Conservation (phyloP, 2,113 vertebrate species). For the Notiomystis cincta region DNA sequence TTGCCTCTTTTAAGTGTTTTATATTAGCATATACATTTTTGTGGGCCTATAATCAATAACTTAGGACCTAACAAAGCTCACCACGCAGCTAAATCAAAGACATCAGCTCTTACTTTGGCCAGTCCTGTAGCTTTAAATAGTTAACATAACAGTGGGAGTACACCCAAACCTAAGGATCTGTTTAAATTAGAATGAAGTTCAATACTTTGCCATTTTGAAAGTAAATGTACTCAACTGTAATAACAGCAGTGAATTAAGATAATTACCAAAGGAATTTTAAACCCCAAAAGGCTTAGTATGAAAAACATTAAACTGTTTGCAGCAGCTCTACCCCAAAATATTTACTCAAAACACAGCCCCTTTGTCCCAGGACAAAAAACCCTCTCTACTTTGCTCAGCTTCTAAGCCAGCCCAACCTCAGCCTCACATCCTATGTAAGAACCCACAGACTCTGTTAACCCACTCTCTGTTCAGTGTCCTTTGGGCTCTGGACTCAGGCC, state of each 20-base stretch:
- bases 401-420: not conserved
- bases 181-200: not conserved
- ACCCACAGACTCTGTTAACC: not conserved
- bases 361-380: not conserved
- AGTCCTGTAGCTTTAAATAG: not conserved
- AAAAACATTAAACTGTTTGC: not conserved
- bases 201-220: not conserved
- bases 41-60: not conserved
- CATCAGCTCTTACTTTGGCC: not conserved
- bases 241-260: not conserved
- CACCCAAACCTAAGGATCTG: not conserved
- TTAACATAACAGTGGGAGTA: not conserved
- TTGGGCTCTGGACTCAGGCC: not conserved
- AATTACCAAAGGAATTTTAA: not conserved
- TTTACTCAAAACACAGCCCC: not conserved
- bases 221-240: not conserved
- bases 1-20: not conserved
- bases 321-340: not conserved
- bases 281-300: not conserved
- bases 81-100: not conserved
- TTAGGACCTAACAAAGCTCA: not conserved
- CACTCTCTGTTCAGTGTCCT: not conserved
- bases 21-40: not conserved
- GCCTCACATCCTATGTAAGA: rapidly evolving
- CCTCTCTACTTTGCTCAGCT: not conserved